These are phyloP conservation scores for Osedax fenrisi DNA, from an alignment of 2,888 invertebrate genomes.

Conservation along the genomic window DNA sequence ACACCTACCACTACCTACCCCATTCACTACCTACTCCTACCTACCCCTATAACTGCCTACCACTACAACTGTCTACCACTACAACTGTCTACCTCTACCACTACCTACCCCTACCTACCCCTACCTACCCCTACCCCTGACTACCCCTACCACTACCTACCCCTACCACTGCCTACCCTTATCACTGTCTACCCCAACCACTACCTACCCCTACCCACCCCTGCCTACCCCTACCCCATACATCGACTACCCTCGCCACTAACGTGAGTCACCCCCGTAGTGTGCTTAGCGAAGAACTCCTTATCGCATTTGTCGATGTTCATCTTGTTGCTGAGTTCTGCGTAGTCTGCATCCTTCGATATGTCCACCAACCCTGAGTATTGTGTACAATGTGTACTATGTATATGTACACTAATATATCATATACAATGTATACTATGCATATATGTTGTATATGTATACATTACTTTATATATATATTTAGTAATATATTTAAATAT, in stretches of 20 bases:
- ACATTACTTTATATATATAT: too few relatives aligned
- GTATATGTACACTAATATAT: too few relatives aligned
- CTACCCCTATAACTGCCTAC: neutral
- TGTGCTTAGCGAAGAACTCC: neutral
- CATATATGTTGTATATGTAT: neutral
- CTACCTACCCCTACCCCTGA: neutral
- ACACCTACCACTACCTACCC: conserved; percentile 1
- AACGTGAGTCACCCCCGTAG: neutral
- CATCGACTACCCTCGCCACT: too few relatives aligned
- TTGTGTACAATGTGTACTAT: too few relatives aligned
- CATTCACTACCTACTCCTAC: neutral
- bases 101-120: neutral
- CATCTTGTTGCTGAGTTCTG: conserved; percentile 40
- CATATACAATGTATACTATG: too few relatives aligned
- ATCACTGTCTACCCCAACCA: neutral
- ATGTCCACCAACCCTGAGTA: conserved; percentile 45
- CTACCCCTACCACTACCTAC: neutral
- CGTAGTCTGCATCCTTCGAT: conserved; percentile 45
- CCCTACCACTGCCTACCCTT: neutral
- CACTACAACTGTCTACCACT: neutral
- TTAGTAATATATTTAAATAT: too few relatives aligned
- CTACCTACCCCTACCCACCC: neutral
- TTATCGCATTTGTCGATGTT: conserved; percentile 30
- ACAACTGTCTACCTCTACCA: neutral
- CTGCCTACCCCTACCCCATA: neutral